phyloP scores from a whole-genome alignment of 2,797 vertebrate genomes.

The Taeniopygia guttata region DNA sequence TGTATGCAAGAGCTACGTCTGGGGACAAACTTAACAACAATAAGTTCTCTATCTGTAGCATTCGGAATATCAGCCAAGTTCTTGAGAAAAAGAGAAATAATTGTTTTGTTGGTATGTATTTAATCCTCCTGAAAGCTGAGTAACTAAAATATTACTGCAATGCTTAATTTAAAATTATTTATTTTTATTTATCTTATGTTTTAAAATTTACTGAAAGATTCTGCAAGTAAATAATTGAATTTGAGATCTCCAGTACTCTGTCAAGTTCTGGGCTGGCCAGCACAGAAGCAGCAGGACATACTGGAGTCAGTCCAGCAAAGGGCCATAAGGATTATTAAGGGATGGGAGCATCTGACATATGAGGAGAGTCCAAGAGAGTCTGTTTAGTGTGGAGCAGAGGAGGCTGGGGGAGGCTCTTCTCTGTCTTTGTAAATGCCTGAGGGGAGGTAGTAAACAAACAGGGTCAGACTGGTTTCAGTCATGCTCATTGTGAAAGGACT shows the following conservation, averaged over 20 bases:
- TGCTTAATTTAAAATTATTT: not conserved
- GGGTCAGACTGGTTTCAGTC: not conserved
- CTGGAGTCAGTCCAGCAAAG: not conserved
- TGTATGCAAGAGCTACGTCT: slow-evolving; percentile 97
- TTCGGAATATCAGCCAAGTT: slow-evolving; percentile 93
- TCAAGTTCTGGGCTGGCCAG: not conserved
- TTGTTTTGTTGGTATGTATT: slow-evolving; percentile 92
- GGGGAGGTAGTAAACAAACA: not conserved
- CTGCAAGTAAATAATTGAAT: not conserved
- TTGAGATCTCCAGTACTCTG: not conserved
- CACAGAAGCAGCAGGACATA: not conserved
- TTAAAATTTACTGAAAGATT: not conserved
- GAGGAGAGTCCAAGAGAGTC: not conserved
- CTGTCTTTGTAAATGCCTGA: not conserved
- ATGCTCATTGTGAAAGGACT: not conserved
- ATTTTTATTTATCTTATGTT: not conserved
- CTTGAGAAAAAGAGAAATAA: slow-evolving; percentile 85
- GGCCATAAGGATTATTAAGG: not conserved
- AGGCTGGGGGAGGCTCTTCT: not conserved
- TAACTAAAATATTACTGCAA: not conserved
- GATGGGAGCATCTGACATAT: not conserved
- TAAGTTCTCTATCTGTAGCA: slow-evolving; percentile 93
- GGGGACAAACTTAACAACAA: slow-evolving; percentile 97
- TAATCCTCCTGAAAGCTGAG: not conserved
- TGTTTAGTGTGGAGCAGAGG: not conserved